Evolutionary conservation across 64 coral and sea anemone genomes (phyloP).

Genomic region (Montipora sp.): DNA sequence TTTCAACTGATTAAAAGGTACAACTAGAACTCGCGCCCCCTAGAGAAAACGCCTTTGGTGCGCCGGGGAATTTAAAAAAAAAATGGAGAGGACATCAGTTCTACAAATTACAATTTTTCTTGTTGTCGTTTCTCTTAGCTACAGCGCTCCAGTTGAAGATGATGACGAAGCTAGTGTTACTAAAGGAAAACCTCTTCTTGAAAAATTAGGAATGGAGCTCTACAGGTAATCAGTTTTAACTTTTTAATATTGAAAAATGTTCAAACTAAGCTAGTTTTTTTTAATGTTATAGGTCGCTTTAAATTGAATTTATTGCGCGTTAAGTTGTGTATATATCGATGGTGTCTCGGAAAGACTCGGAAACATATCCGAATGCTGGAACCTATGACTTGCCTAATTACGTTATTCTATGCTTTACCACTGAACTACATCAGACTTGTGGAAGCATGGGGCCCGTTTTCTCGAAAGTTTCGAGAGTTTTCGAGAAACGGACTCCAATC

Average conservation of each 20-base stretch:
- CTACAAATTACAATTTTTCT: neutral
- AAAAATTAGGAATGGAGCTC: slow-evolving; percentile 14
- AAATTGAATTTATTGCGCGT: neutral
- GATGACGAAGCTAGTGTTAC: neutral
- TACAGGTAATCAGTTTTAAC: neutral
- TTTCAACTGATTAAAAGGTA: neutral
- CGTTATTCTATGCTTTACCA: no score
- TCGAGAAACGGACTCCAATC: no score
- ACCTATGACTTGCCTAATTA: no score
- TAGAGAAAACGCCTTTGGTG: no score
- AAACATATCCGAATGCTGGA: no score
- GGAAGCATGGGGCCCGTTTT: no score
- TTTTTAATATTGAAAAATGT: neutral
- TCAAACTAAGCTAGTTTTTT: neutral
- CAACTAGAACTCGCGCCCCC: neutral
- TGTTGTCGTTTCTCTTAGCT: neutral
- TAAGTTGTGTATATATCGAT: no score
- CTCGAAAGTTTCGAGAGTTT: no score
- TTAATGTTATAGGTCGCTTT: neutral
- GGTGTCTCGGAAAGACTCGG: no score
- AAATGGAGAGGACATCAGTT: neutral
- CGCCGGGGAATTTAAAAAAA: neutral
- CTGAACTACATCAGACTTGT: no score
- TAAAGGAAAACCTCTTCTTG: slow-evolving; percentile 6
- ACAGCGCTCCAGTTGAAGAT: neutral